Evolutionary conservation across 2,797 vertebrate species (phyloP), one percentile per base, ranked within the genome.

Genomic region (Falco cherrug): DNA sequence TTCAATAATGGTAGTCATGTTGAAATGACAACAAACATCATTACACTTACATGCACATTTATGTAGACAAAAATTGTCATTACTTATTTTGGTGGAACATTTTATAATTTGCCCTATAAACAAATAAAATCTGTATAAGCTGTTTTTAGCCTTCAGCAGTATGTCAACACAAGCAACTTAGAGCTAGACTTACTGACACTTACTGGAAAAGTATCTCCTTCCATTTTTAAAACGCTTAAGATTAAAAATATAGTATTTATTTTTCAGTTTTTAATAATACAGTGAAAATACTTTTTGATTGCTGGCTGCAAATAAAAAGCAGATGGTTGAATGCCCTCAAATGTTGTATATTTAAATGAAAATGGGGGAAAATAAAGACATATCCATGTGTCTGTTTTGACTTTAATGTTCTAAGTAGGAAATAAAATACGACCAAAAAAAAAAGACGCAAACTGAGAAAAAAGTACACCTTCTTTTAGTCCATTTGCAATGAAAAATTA

Each of bases 21-120:
- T 98, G 98, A 98, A 98, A 97, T 93, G 97, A 97, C 98, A 98
- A 98, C 98, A 98, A 98, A 98, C 97, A 98, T 98, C 97, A 98
- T 98, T 98, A 97, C 97, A 91, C 92, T 97, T 98, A 96, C 91
- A 97, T 96, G 97, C 96, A 97, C 97, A 98, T 98, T 98, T 98
- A 86, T 79, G 89, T 86, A 97, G 97, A 98, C 97, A 98, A 98
- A 98, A 98, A 97, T 92, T 98, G 98, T 98, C 98, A 98, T 98
- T 97, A 96, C 98, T 97, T 98, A 98, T 98, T 98, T 98, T 90
- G 93, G 97, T 97, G 98, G 97, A 98, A 98, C 98, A 82, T 97
- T 98, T 98, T 98, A 97, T 91, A 96, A 97, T 96, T 97, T 97
- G 93, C 95, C 96, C 90, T 96, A 93, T 90, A 98, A 97, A 98